phyloP scores from a whole-genome alignment of 1,140 invertebrate genomes.

The Zaprionus gabonicus region DNA sequence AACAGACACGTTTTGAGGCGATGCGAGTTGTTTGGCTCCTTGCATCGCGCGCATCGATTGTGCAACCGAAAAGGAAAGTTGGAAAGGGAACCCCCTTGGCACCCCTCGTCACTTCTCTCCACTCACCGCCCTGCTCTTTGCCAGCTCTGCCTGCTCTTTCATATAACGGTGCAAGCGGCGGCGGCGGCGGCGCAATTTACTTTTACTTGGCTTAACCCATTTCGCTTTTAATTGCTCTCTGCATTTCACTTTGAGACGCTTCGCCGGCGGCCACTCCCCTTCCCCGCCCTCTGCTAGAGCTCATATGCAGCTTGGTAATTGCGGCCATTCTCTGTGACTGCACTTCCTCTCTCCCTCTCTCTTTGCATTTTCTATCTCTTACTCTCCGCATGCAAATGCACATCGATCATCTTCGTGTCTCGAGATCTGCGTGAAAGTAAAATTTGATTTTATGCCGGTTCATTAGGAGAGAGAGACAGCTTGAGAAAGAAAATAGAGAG shows the following conservation, averaged over 20 bases:
- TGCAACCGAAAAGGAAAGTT: slow-evolving; percentile 79
- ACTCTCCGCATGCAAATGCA: slow-evolving; percentile 70
- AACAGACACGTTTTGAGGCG: slow-evolving; percentile 17
- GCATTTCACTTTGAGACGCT: slow-evolving; percentile 64
- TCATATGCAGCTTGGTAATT: slow-evolving; percentile 54
- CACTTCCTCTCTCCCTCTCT: slow-evolving; percentile 2
- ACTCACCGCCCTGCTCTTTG: not conserved
- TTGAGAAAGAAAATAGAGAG: not conserved
- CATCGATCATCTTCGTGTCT: slow-evolving; percentile 77
- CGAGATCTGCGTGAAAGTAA: slow-evolving; percentile 73
- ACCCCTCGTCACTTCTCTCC: not conserved
- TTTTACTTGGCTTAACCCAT: slow-evolving; percentile 76
- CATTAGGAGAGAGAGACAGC: slow-evolving; percentile 18
- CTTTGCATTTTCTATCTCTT: slow-evolving; percentile 3
- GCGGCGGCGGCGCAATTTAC: slow-evolving; percentile 62
- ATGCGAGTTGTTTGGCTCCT: slow-evolving; percentile 29
- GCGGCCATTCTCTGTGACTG: slow-evolving; percentile 53
- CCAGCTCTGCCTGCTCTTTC: not conserved
- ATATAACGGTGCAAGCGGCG: slow-evolving; percentile 21
- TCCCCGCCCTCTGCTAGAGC: slow-evolving; percentile 5
- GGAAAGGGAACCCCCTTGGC: slow-evolving; percentile 51
- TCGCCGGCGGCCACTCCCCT: slow-evolving; percentile 38
- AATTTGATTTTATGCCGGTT: slow-evolving; percentile 70
- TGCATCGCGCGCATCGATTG: slow-evolving; percentile 41
- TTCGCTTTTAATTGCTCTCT: slow-evolving; percentile 77